phyloP scores from a whole-genome alignment of 1,140 invertebrate genomes.

The Pogonus chalceus region DNA sequence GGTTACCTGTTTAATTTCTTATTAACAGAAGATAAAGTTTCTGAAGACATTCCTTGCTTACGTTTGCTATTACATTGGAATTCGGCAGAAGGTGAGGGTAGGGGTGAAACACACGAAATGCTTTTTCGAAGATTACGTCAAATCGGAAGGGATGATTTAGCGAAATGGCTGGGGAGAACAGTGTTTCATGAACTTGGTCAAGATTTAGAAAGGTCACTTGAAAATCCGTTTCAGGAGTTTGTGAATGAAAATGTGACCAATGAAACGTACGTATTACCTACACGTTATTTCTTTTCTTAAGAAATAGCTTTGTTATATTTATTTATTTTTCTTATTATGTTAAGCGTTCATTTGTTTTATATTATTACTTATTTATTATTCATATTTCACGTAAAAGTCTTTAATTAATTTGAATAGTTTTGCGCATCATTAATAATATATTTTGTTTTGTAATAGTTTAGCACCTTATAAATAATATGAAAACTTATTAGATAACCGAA shows the following conservation, averaged over 20 bases:
- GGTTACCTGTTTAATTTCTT: too few species aligned
- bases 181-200: slow-evolving; percentile 45
- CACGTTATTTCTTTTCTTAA: too few species aligned
- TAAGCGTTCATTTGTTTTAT: too few species aligned
- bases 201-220: slow-evolving; percentile 40
- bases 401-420: too few species aligned
- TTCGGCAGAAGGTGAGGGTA: slow-evolving; percentile 37
- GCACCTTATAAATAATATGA: too few species aligned
- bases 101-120: slow-evolving; percentile 42
- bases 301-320: too few species aligned
- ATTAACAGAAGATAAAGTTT: slow-evolving; percentile 34
- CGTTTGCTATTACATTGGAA: slow-evolving; percentile 47
- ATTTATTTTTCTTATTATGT: too few species aligned
- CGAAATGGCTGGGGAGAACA: slow-evolving; percentile 47
- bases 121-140: slow-evolving; percentile 43
- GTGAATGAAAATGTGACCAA: slow-evolving; percentile 3
- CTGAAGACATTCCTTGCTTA: slow-evolving; percentile 41
- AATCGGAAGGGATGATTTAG: slow-evolving; percentile 43
- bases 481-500: too few species aligned
- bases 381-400: too few species aligned
- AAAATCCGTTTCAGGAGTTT: slow-evolving; percentile 18
- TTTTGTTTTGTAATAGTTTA: too few species aligned
- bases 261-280: slow-evolving; percentile 11
- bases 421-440: too few species aligned
- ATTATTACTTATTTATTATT: too few species aligned